phyloP scores from a whole-genome alignment of 1,140 invertebrate species.

The Spodoptera frugiperda region DNA sequence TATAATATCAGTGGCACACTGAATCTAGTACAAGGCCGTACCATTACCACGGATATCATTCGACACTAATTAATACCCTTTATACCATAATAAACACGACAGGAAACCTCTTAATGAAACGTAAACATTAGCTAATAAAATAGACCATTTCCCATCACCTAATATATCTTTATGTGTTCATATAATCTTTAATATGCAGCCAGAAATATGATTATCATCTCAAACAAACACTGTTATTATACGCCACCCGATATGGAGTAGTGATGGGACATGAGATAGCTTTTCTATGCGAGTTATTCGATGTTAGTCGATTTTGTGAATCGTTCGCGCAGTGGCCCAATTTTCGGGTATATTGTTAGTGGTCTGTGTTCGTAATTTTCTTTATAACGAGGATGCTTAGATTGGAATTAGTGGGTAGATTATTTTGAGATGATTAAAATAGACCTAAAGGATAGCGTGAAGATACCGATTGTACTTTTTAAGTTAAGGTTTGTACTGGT shows the following conservation, averaged over 20 bases:
- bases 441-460: too few relatives aligned
- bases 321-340: not conserved
- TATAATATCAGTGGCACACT: slow-evolving; percentile 7
- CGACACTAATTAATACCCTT: slow-evolving; percentile 48
- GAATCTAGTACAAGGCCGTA: slow-evolving; percentile 27
- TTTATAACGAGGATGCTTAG: not conserved
- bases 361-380: not conserved
- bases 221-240: slow-evolving; percentile 69
- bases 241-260: slow-evolving; percentile 38
- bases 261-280: slow-evolving; percentile 32
- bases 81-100: slow-evolving; percentile 56
- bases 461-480: too few relatives aligned
- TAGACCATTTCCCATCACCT: slow-evolving; percentile 58
- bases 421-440: too few relatives aligned
- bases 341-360: slow-evolving; percentile 1
- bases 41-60: slow-evolving; percentile 33
- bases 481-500: too few relatives aligned
- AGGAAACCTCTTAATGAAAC: slow-evolving; percentile 65
- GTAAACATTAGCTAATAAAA: slow-evolving; percentile 76
- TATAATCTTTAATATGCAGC: slow-evolving; percentile 72
- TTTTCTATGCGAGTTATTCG: slow-evolving; percentile 38
- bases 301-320: slow-evolving; percentile 34
- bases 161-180: slow-evolving; percentile 76
- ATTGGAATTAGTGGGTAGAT: too few relatives aligned
- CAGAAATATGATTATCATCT: slow-evolving; percentile 72